Evolutionary conservation across 1,140 invertebrate species (phyloP).

Genomic region (Trichoplusia ni): DNA sequence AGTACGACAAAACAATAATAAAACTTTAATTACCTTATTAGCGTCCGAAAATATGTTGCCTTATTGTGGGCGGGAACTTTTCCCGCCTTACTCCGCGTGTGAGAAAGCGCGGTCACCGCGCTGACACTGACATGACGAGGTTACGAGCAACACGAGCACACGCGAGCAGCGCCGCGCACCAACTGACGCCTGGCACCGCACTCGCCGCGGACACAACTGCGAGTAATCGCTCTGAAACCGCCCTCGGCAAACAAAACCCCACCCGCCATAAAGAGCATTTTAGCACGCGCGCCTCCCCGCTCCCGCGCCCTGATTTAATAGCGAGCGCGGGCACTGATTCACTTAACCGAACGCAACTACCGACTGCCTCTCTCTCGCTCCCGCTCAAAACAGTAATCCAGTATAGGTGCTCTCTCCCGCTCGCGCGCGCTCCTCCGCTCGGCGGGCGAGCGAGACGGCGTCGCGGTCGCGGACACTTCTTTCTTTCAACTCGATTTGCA

Average conservation of each 20-base stretch:
- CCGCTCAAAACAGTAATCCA: constrained; percentile 36
- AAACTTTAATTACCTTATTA: constrained; percentile 70
- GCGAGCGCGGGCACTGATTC: constrained; percentile 80
- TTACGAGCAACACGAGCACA: constrained; percentile 51
- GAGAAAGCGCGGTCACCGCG: constrained; percentile 73
- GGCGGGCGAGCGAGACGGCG: constrained; percentile 61
- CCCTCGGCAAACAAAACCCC: constrained; percentile 79
- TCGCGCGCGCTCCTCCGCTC: constrained; percentile 23
- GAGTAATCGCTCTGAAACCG: constrained; percentile 75
- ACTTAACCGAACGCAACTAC: constrained; percentile 78
- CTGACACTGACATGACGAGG: constrained; percentile 59
- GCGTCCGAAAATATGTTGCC: constrained; percentile 80
- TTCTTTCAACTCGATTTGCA: constrained; percentile 78
- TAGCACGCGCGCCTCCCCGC: constrained; percentile 70
- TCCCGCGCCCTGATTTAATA: constrained; percentile 79
- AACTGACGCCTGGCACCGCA: constrained; percentile 49
- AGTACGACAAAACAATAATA: not conserved
- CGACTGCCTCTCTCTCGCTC: constrained; percentile 60
- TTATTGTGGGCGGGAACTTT: constrained; percentile 74
- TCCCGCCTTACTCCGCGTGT: constrained; percentile 71
- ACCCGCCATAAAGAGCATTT: constrained; percentile 78
- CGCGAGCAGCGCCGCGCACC: constrained; percentile 48
- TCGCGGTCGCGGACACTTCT: constrained; percentile 65
- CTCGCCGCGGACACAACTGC: constrained; percentile 45
- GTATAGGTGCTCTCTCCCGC: constrained; percentile 35